Conservation (phyloP, 2,888 invertebrate species). For the Rhagophthalmus giganteus region DNA sequence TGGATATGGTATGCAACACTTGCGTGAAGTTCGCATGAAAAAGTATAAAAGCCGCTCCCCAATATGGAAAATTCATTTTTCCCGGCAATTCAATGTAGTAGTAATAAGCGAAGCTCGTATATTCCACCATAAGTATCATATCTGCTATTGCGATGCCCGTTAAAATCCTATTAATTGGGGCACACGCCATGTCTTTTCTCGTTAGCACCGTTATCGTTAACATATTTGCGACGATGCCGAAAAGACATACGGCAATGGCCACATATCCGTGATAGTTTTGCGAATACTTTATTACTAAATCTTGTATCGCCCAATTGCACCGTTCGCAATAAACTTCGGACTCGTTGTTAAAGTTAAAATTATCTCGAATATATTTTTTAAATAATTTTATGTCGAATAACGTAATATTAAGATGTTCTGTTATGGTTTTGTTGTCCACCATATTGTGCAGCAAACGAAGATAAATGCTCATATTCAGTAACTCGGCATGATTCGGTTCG, state of each 20-base stretch:
- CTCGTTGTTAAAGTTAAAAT: neutral
- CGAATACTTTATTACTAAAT: conserved; percentile 64
- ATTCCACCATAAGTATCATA: conserved; percentile 87
- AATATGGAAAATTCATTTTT: conserved; percentile 68
- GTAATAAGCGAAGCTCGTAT: conserved; percentile 74
- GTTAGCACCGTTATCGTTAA: conserved; percentile 87
- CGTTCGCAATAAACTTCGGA: conserved; percentile 15
- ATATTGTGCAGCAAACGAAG: conserved; percentile 12
- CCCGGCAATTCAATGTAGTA: conserved; percentile 67
- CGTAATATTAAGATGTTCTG: conserved; percentile 11
- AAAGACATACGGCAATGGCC: conserved; percentile 80
- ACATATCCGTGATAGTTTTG: conserved; percentile 79
- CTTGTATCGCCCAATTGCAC: conserved; percentile 39
- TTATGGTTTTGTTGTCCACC: conserved; percentile 20
- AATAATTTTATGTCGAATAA: conserved; percentile 15
- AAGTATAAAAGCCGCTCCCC: conserved; percentile 73
- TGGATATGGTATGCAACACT: conserved; percentile 80
- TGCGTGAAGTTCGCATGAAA: conserved; percentile 83
- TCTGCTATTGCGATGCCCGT: conserved; percentile 86
- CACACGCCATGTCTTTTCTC: conserved; percentile 75
- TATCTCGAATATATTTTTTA: conserved; percentile 16
- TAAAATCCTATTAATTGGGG: conserved; percentile 85
- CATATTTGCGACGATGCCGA: conserved; percentile 84
- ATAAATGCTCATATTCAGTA: conserved; percentile 16
- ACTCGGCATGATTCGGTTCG: neutral